These are phyloP conservation scores for Basileuterus tristriatus DNA, from an alignment of 2,797 vertebrate genomes.

Conservation along the genomic window DNA sequence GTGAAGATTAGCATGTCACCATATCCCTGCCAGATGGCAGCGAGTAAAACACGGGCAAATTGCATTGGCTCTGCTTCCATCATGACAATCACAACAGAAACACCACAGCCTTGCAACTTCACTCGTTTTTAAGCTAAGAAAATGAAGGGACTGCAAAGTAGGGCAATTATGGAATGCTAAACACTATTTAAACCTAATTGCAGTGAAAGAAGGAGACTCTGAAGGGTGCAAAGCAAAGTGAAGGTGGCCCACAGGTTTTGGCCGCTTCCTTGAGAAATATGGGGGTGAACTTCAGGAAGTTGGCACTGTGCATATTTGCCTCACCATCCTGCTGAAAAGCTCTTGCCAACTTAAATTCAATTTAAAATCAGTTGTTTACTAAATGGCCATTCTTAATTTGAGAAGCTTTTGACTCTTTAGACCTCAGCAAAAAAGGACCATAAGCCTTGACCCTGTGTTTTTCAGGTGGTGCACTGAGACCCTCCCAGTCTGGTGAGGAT, in stretches of 20 bases:
- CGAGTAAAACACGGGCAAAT: slow-evolving; percentile 79
- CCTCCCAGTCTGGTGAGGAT: background rate
- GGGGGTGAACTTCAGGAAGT: background rate
- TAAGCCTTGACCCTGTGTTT: background rate
- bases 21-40: slow-evolving; percentile 78
- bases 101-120: slow-evolving; percentile 56
- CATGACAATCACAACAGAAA: slow-evolving; percentile 76
- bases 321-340: background rate
- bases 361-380: background rate
- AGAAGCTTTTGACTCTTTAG: background rate
- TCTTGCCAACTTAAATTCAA: background rate
- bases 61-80: slow-evolving; percentile 74
- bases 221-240: background rate
- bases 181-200: background rate
- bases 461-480: background rate
- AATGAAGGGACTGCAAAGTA: slow-evolving; percentile 35
- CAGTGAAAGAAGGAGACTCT: background rate
- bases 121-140: slow-evolving; percentile 46
- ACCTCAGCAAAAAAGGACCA: background rate
- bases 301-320: background rate
- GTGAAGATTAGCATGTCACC: slow-evolving; percentile 79
- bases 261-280: background rate
- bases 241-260: background rate
- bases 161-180: slow-evolving; percentile 31
- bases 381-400: background rate